Percentiles rank a stretch among this genome's conserved stretches.
Evolutionary conservation across 2,888 invertebrate genomes (phyloP).

Genomic region (Phyllotreta cruciferae): DNA sequence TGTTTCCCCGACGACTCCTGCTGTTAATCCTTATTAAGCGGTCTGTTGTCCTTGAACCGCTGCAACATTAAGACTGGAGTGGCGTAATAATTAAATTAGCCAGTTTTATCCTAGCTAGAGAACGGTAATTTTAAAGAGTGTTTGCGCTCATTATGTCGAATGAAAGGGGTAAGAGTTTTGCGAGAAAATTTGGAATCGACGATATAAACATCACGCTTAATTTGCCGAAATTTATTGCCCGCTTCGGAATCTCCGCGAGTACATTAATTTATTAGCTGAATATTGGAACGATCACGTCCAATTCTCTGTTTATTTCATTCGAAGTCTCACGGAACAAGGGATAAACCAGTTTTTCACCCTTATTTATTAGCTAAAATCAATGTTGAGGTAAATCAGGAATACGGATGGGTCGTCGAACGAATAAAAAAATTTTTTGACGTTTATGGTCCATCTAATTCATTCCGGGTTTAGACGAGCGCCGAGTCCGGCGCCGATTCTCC

Average conservation of each 20-base stretch:
- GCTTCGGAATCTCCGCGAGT: slow-evolving; percentile 18
- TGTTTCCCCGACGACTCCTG: slow-evolving; percentile 30
- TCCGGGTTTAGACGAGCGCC: slow-evolving; percentile 44
- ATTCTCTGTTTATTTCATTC: slow-evolving; percentile 50
- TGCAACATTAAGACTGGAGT: neutral
- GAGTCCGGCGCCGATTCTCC: slow-evolving; percentile 12
- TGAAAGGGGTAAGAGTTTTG: neutral
- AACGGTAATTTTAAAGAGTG: too few species aligned
- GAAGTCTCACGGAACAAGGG: slow-evolving; percentile 45
- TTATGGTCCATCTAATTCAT: slow-evolving; percentile 57
- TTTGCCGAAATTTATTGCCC: slow-evolving; percentile 11
- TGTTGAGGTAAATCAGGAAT: slow-evolving; percentile 56
- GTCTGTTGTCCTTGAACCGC: slow-evolving; percentile 10
- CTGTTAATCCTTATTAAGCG: slow-evolving; percentile 32
- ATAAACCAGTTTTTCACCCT: slow-evolving; percentile 55
- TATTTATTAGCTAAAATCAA: slow-evolving; percentile 58
- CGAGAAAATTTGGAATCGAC: neutral
- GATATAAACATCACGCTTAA: slow-evolving; percentile 1
- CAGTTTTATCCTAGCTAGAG: too few species aligned
- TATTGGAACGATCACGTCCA: slow-evolving; percentile 43
- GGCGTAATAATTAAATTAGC: too few species aligned
- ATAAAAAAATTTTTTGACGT: slow-evolving; percentile 53
- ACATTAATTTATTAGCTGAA: slow-evolving; percentile 44
- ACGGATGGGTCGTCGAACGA: slow-evolving; percentile 12
- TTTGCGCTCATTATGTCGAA: too few species aligned